Percentiles rank a stretch among this genome's conserved stretches.
Conservation (phyloP, 2,888 invertebrate species). For the Noctua comes region DNA sequence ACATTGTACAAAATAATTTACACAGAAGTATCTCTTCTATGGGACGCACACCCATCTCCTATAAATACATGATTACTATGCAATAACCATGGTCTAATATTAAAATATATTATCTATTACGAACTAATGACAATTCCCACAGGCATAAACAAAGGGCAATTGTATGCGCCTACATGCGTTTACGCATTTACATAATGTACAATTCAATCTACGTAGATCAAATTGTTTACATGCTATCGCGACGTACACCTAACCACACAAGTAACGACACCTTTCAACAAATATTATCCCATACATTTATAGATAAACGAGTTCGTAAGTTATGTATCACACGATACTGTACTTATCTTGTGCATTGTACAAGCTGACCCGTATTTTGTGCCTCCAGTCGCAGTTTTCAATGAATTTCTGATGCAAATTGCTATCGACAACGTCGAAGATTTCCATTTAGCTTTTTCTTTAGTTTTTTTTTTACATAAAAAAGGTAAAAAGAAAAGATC, state of each 20-base stretch:
- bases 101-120: conserved; percentile 71
- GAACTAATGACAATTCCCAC: conserved; percentile 74
- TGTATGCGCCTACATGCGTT: conserved; percentile 67
- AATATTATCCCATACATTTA: conserved; percentile 51
- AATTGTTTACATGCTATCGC: conserved; percentile 57
- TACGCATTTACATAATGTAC: conserved; percentile 62
- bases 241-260: conserved; percentile 58
- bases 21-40: conserved; percentile 74
- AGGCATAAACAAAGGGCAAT: conserved; percentile 65
- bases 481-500: conserved; percentile 45
- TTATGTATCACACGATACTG: conserved; percentile 44
- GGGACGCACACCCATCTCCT: conserved; percentile 68
- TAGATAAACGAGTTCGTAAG: conserved; percentile 40
- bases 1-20: conserved; percentile 88
- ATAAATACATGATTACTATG: conserved; percentile 77
- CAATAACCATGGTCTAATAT: conserved; percentile 78
- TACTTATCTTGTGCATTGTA: conserved; percentile 52
- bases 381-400: conserved; percentile 61
- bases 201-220: conserved; percentile 62
- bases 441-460: conserved; percentile 53
- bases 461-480: conserved; percentile 14
- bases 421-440: conserved; percentile 25
- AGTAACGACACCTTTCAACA: conserved; percentile 55
- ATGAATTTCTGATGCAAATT: conserved; percentile 36
- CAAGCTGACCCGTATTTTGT: conserved; percentile 57